These are phyloP conservation scores for Antechinus flavipes DNA, from an alignment of 2,113 vertebrate genomes.

Conservation along the genomic window DNA sequence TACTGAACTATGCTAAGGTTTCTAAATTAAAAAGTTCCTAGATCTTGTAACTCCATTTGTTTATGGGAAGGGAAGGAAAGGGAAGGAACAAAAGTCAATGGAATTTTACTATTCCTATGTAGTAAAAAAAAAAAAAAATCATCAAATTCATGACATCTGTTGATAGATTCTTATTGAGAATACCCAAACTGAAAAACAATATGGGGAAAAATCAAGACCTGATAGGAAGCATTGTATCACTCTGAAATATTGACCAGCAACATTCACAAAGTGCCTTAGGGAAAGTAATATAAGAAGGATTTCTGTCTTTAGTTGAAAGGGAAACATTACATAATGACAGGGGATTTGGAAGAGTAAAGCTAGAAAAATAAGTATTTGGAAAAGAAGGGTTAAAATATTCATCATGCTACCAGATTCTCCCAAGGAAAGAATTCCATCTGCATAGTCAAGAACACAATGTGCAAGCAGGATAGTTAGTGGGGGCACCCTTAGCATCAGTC, in stretches of 20 bases:
- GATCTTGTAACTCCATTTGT: conserved; percentile 48
- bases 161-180: conserved; percentile 67
- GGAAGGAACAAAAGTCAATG: conserved; percentile 63
- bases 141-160: conserved; percentile 4
- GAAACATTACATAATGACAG: conserved; percentile 54
- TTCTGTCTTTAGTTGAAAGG: conserved; percentile 53
- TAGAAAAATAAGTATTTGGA: conserved; percentile 51
- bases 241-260: conserved; percentile 57
- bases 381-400: conserved; percentile 51
- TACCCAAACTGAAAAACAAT: neutral
- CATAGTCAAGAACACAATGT: neutral
- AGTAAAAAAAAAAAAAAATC: conserved; percentile 1
- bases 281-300: conserved; percentile 7
- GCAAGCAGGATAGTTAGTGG: neutral
- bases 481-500: conserved; percentile 12
- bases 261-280: conserved; percentile 62
- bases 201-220: conserved; percentile 25
- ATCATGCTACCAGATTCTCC: conserved; percentile 43
- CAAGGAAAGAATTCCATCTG: neutral
- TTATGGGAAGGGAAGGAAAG: conserved; percentile 17
- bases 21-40: conserved; percentile 26
- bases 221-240: neutral
- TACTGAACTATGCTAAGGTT: conserved; percentile 1
- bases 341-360: conserved; percentile 39
- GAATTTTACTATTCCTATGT: conserved; percentile 55